Conservation (phyloP, 2,888 invertebrate genomes). For the Hyles lineata region DNA sequence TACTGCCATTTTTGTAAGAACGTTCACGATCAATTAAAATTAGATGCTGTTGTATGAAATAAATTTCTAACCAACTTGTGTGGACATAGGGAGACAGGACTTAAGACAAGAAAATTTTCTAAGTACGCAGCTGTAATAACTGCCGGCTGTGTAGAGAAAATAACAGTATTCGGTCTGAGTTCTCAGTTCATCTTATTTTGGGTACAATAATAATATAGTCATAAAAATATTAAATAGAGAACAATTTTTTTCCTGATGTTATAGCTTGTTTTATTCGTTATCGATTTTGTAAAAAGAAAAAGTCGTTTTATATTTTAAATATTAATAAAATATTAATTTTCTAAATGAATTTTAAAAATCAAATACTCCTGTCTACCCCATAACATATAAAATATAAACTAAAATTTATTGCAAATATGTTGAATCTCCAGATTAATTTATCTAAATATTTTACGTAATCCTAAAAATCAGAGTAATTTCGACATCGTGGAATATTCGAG, state of each 20-base stretch:
- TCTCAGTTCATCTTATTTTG: too few relatives aligned
- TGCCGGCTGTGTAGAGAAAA: too few relatives aligned
- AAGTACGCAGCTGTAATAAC: not conserved
- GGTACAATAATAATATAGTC: too few relatives aligned
- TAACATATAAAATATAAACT: not conserved
- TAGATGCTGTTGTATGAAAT: constrained; percentile 2
- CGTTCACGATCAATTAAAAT: constrained; percentile 45
- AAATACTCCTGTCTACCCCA: not conserved
- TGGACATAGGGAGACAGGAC: not conserved
- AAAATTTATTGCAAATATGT: constrained; percentile 16
- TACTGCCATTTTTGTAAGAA: constrained; percentile 78
- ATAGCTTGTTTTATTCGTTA: too few relatives aligned
- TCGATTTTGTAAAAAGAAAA: too few relatives aligned
- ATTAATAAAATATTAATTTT: too few relatives aligned
- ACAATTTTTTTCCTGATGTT: too few relatives aligned
- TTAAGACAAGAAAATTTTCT: not conserved
- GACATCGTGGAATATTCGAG: constrained; percentile 48
- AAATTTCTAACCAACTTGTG: not conserved
- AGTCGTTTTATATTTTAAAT: too few relatives aligned
- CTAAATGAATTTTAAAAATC: not conserved
- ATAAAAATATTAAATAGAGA: too few relatives aligned
- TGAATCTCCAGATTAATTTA: constrained; percentile 37
- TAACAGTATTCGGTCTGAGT: too few relatives aligned
- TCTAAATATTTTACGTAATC: constrained; percentile 42
- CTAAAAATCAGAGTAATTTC: constrained; percentile 16